Evolutionary conservation across 2,113 vertebrate species (phyloP), one percentile per base, ranked within the genome.

Genomic region (Amphiprion percula): DNA sequence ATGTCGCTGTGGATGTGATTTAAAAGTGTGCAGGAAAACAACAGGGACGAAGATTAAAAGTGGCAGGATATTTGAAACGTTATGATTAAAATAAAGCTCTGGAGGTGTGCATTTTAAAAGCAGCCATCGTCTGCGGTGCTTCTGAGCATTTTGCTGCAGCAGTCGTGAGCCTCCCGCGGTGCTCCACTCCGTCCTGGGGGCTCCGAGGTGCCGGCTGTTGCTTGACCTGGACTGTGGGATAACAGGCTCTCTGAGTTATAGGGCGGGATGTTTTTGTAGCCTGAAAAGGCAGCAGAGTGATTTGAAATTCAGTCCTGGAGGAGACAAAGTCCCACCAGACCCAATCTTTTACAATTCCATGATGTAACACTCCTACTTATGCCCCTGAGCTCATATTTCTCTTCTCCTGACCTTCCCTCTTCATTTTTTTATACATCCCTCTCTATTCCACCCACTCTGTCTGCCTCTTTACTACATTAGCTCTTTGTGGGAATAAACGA

Each of bases 301-400:
- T 74, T 90, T 84, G 17, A 62, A 75, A 76, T 78, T 61, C 68
- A 82, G 47, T 84, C 78, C 74, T 81, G 49, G 60, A 82, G 82
- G 74, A 87, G 70, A 74, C 69, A 80, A 66, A 84, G 65, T 85
- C 83, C 87, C 83, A 81, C 59, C 75, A 88, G 74, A 84, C 78
- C 71, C 67, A 78, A n/a, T 74, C 69, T 78, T 86, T 81, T 77
- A 79, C 70, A 74, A 56, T 77, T 77, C 47, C 30, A 39, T 81
- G 84, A 84, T 79, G 65, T 74, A 84, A 88, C 84, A 76, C 84
- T 80, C 87, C 79, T 71, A 80, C 83, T 82, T 74, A 63, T 74
- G 77, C 83, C 80, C 33, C 79, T 1, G 12, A 79, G 77, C 82
- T 74, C 33, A 2, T 28, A 77, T 84, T 68, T 70, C 60, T 80